phyloP scores from a whole-genome alignment of 2,797 vertebrate species.

The Bucorvus abyssinicus region DNA sequence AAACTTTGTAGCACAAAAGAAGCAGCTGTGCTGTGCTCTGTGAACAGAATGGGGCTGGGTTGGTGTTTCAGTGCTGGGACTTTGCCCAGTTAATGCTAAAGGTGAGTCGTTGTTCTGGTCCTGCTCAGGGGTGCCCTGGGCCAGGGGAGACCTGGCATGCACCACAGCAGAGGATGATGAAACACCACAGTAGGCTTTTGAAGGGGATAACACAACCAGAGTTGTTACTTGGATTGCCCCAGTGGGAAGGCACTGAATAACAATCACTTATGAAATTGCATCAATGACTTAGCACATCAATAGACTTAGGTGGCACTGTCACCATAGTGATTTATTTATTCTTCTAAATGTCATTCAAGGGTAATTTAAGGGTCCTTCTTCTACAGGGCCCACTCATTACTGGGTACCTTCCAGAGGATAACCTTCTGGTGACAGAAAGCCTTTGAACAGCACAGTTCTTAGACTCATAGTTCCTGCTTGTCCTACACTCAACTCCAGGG shows the following conservation, averaged over 20 bases:
- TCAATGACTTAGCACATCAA: not conserved
- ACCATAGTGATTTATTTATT: not conserved
- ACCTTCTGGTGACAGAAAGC: not conserved
- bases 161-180: not conserved
- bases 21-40: accelerated
- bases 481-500: not conserved
- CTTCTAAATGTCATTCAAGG: not conserved
- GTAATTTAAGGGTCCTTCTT: not conserved
- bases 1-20: not conserved
- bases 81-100: not conserved
- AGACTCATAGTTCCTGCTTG: not conserved
- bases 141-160: not conserved
- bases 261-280: not conserved
- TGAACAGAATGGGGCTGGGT: not conserved
- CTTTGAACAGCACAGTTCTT: not conserved
- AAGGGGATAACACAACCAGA: not conserved
- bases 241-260: not conserved
- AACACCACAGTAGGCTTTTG: not conserved
- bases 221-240: not conserved
- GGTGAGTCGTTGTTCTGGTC: not conserved
- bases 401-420: not conserved
- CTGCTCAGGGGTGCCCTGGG: not conserved
- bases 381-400: not conserved
- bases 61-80: not conserved
- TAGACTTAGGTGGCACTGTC: not conserved